Conservation (phyloP, 2,113 vertebrate genomes). For the Hylia prasina region DNA sequence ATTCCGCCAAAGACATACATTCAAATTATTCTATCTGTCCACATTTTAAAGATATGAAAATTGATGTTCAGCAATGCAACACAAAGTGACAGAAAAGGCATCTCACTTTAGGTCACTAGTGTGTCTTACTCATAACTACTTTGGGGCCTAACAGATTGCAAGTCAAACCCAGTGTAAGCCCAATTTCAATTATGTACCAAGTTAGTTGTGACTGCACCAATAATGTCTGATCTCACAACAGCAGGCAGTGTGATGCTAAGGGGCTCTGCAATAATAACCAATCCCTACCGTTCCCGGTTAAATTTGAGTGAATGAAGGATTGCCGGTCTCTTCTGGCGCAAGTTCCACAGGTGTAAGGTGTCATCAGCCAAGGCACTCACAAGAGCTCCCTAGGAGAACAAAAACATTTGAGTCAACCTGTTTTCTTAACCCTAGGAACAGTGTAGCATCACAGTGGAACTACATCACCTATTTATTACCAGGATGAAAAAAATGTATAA, state of each 20-base stretch:
- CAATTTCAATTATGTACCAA: not conserved
- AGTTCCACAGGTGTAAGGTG: slow-evolving; percentile 97
- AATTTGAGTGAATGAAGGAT: slow-evolving; percentile 98
- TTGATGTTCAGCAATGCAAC: not conserved
- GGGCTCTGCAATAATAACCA: not conserved
- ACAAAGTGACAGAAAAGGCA: not conserved
- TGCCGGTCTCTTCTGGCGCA: slow-evolving; percentile 97
- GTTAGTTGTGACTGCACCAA: not conserved
- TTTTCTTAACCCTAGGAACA: not conserved
- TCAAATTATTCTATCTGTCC: not conserved
- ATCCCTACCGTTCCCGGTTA: slow-evolving; percentile 92
- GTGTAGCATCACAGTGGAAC: not conserved
- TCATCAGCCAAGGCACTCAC: slow-evolving; percentile 99
- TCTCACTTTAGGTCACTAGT: not conserved
- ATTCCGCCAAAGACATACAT: not conserved
- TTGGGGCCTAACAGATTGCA: not conserved
- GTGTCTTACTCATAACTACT: not conserved
- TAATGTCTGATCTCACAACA: not conserved
- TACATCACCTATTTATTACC: not conserved
- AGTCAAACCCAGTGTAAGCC: not conserved
- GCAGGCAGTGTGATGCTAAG: accelerated
- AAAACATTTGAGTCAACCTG: not conserved
- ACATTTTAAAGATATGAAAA: not conserved
- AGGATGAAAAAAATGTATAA: not conserved
- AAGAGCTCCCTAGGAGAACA: slow-evolving; percentile 86